Evolutionary conservation across 2,888 invertebrate genomes (phyloP), one percentile per base, ranked within the genome.

Genomic region (Philaethria dido): DNA sequence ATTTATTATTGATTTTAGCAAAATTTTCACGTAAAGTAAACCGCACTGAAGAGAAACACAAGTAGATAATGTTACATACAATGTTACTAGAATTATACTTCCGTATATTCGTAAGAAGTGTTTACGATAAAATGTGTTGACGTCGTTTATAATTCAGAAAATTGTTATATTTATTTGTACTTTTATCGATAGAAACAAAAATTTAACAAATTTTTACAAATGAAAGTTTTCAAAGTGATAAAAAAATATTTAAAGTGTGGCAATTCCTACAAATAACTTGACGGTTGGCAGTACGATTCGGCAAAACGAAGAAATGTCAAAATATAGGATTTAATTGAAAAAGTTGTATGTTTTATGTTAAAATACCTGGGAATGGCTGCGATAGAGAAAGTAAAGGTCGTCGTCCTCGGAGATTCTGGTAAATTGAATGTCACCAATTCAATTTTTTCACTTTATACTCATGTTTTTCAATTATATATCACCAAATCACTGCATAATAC

Each of bases 351-450:
- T 86, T 83, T 86, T 83, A 85, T 81, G 79, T 84, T 81, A 81
- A 60, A 60, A 60, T 80, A 88, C 89, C 84, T 81, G 77, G 79
- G 81, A 88, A 97, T 96, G 96, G 95, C 97, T 78, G 95, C 96
- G 72, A 96, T 97, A 79, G 97, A 98, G 88, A 96, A 97, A 93
- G 97, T 98, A 18, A 96, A 98, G 86, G 96, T 99, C 70, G 94
- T 99, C 77, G 96, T 99, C 68, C 95, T 98, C 69, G 98, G 98
- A 60, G 98, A 99, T 93, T 97, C 97, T 72, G 97, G 97, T 96
- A 93, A 87, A 80, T 80, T 65, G 70, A 69, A 59, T 69, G 69
- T 78, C 74, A 75, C 73, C 69, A 63, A 75, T 70, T 75, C 72
- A 13, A 16, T 69, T 72, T 66, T 70, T 71, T 70, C 80, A 83